phyloP scores from a whole-genome alignment of 2,888 invertebrate species.

The Apantesis nais region DNA sequence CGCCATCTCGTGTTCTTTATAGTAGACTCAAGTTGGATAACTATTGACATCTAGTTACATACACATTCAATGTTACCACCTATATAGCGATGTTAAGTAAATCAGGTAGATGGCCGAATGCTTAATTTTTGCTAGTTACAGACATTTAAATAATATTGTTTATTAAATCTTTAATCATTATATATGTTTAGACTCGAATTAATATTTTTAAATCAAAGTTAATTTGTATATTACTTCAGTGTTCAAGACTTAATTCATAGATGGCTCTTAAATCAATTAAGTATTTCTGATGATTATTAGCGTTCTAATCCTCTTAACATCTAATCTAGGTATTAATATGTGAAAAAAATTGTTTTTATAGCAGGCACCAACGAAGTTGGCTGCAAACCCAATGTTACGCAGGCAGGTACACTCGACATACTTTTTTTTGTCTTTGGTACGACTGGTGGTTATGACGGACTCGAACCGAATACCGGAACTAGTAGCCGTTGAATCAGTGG shows the following conservation, averaged over 20 bases:
- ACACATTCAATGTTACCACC: neutral
- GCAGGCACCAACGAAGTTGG: no score
- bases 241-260: neutral
- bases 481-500: no score
- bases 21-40: neutral
- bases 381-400: no score
- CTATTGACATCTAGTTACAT: slow-evolving; percentile 23
- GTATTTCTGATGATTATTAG: neutral
- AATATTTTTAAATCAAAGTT: neutral
- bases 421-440: no score
- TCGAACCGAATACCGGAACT: no score
- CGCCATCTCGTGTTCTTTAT: slow-evolving; percentile 16
- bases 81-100: neutral
- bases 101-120: neutral
- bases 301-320: no score
- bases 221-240: neutral
- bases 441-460: no score
- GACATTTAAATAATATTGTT: neutral
- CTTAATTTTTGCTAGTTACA: neutral
- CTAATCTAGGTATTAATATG: no score
- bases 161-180: neutral
- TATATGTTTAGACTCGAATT: neutral
- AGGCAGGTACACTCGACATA: no score
- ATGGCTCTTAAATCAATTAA: neutral
- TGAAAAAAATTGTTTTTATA: no score